Base-by-base conservation (phyloP, 2,888 invertebrate genomes). In the Andrena bicolor region DNA sequence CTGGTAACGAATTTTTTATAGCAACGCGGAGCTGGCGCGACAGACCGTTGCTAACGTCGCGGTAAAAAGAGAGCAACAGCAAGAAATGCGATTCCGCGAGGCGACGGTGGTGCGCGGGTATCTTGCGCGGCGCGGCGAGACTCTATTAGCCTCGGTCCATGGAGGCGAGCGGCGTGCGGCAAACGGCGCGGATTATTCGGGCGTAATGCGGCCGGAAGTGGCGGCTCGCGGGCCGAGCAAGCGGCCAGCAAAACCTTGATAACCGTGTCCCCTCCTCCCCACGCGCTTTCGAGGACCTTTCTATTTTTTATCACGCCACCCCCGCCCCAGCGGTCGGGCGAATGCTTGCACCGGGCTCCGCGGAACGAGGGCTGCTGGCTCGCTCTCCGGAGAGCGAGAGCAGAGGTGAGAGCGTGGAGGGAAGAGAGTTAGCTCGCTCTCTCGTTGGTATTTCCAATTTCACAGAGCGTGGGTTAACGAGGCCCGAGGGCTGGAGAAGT, bases 401-500 rank as follows among this genome's bases (percentile, higher is more conserved):
- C n/a, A n/a, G n/a, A n/a, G n/a, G n/a, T n/a, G n/a, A n/a, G 30
- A 56, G 26, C 53, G 79, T 49, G 56, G 60, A 28, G 51, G 56
- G 30, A 66, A 74, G 65, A 75, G 75, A 64, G n/a, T 58, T 49
- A 61, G 63, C n/a, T 65, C 65, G 58, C 48, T 78, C 84, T 84
- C 83, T 86, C 89, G 86, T 88, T 90, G 91, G 92, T 92, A 93
- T 93, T 93, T 93, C 93, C 93, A 93, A 93, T 93, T 93, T 93
- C 93, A 93, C 93, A 93, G 93, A 92, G 92, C 93, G 92, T 93
- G 93, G 91, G 93, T 93, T 93, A 93, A 93, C 93, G 93, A 93
- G 93, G 87, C 93, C 92, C 93, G 92, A 90, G 93, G 92, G 92
- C 86, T 88, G 89, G 76, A 81, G 86, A 89, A 89, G 89, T 88